These are phyloP conservation scores for Scaptomyza graminum DNA, from an alignment of 1,140 invertebrate species.

Conservation along the genomic window DNA sequence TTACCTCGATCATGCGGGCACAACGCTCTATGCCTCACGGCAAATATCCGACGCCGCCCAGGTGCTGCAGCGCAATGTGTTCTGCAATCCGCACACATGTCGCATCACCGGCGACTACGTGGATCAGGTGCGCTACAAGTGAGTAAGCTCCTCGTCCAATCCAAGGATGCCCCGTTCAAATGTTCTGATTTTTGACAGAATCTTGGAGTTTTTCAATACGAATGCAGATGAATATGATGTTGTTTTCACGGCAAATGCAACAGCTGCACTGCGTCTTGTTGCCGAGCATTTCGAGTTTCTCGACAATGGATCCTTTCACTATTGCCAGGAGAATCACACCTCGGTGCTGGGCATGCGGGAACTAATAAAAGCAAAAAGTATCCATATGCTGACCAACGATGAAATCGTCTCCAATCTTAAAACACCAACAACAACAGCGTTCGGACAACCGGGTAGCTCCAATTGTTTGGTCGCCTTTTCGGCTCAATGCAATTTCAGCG, in stretches of 20 bases:
- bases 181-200: no score
- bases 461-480: conserved; percentile 93
- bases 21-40: conserved; percentile 91
- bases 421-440: conserved; percentile 10
- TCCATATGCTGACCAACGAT: conserved; percentile 85
- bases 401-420: conserved; percentile 83
- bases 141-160: no score
- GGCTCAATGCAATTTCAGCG: conserved; percentile 97
- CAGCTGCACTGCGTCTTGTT: conserved; percentile 91
- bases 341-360: conserved; percentile 96
- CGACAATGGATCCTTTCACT: conserved; percentile 88
- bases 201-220: conserved; percentile 94
- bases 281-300: conserved; percentile 92
- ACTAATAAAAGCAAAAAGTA: conserved; percentile 84
- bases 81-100: conserved; percentile 95
- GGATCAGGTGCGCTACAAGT: conserved; percentile 92
- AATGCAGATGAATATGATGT: conserved; percentile 91
- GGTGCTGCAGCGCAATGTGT: conserved; percentile 89
- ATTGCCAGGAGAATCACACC: conserved; percentile 96
- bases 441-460: conserved; percentile 25
- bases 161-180: no score
- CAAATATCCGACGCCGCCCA: conserved; percentile 89
- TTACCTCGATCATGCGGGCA: conserved; percentile 96
- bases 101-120: conserved; percentile 90
- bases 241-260: conserved; percentile 96